Evolutionary conservation across 2,888 invertebrate genomes (phyloP).

Genomic region (Artemia sp.): DNA sequence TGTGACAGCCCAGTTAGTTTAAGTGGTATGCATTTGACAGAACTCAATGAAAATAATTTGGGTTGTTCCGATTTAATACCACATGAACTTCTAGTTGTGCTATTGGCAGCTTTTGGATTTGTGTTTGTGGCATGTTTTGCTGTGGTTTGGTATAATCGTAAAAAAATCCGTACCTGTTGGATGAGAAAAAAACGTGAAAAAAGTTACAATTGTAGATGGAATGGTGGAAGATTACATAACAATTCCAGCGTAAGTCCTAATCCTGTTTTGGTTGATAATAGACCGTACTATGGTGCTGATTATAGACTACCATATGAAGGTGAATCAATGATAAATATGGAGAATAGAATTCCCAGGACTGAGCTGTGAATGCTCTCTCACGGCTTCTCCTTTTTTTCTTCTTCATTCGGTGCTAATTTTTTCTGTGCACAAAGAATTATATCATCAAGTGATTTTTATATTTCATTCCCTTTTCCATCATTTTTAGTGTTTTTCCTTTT

Average conservation of each 20-base stretch:
- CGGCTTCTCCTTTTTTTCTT: background rate
- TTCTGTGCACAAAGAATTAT: too few species aligned
- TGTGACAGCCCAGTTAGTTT: background rate
- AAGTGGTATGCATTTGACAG: background rate
- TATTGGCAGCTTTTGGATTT: background rate
- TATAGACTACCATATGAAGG: conserved; percentile 9
- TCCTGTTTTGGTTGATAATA: background rate
- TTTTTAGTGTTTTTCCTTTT: too few species aligned
- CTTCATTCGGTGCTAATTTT: background rate
- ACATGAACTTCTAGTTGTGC: background rate
- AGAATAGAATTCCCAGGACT: conserved; percentile 21
- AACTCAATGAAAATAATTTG: background rate
- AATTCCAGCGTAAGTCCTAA: background rate
- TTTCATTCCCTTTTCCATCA: too few species aligned
- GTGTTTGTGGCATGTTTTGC: background rate
- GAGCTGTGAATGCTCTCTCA: conserved; percentile 18
- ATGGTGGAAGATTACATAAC: background rate
- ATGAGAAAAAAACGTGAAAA: background rate
- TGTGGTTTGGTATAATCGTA: conserved; percentile 4
- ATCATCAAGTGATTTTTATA: too few species aligned
- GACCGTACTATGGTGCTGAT: background rate
- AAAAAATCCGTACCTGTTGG: background rate
- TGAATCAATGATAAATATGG: conserved; percentile 18
- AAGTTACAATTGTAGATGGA: background rate
- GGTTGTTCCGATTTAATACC: conserved; percentile 12